Base-by-base conservation (phyloP, 1,140 invertebrate species). In the Carposina sasakii region DNA sequence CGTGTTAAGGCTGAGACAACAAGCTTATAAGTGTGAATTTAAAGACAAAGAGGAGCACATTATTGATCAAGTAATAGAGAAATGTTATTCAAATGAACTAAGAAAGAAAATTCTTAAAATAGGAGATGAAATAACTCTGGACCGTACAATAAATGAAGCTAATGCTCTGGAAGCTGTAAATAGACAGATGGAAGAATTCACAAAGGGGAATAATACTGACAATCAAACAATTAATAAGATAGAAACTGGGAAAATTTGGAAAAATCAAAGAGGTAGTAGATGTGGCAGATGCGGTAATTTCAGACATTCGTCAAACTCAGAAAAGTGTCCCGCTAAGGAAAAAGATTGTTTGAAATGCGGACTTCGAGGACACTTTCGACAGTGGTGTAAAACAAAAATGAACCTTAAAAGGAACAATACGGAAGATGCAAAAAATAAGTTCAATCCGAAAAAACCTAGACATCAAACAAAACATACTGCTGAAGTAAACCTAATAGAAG, bases 1-100 rank as follows among this genome's bases (percentile, higher is more conserved):
- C 37, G 12, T 52, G 1, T 10, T 56, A 3, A 42, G 48, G 23
- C 26, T 55, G 3, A 15, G 43, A 23, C 19, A 56, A 19, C 52
- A 60, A 26, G 15, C 20, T 10, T 19, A 10, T 8, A 60, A 56
- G 24, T 56, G 52, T 34, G 22, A 48, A 12, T 60, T 55, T 33
- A 36, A 31, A 9, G 3, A 26, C 4, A 20, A 26, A 10, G 48
- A 48, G 6, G 53, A 50, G 15, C 30, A 51, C 15, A 37, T 60
- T 6, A 52, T 52, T 13, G 48, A 60, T 42, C 50, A 63, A 48
- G 30, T 44, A 24, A 42, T 53, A 20, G 57, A 64, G n/a, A 47
- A 36, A 17, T 57, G 61, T 42, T 37, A 34, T 12, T 40, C 50
- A 3, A n/a, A n/a, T 1, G 55, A 59, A 3, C 30, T 61, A 2